Percentiles rank a stretch among this genome's conserved stretches.
These are phyloP conservation scores for Gobiocypris rarus DNA, from an alignment of 2,113 vertebrate species.

Conservation along the genomic window DNA sequence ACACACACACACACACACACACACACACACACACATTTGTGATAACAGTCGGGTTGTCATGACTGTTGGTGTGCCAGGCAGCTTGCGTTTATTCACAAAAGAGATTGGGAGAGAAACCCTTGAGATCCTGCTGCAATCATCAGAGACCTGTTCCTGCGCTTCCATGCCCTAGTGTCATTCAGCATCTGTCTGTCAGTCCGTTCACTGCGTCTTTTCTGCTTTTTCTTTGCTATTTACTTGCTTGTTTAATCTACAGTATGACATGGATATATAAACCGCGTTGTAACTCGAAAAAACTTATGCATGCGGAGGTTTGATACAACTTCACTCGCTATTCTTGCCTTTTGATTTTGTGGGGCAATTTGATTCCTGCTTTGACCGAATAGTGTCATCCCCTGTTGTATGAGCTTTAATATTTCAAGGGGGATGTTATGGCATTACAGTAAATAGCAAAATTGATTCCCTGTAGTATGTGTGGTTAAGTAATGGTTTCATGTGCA, in stretches of 20 bases:
- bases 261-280: not conserved
- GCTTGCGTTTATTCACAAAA: conserved; percentile 12
- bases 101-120: conserved; percentile 1
- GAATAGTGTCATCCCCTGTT: conserved; percentile 23
- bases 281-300: not conserved
- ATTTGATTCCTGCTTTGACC: conserved; percentile 21
- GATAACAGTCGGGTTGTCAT: not conserved
- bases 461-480: not conserved
- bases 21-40: not conserved
- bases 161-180: not conserved
- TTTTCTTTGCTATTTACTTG: conserved; percentile 25
- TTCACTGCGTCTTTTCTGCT: not conserved
- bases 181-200: conserved; percentile 1
- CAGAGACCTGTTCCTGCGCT: not conserved
- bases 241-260: conserved; percentile 10
- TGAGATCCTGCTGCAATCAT: not conserved
- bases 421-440: conserved; percentile 3
- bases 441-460: not conserved
- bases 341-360: conserved; percentile 2
- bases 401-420: conserved; percentile 1
- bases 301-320: not conserved
- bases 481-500: not conserved
- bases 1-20: too few relatives aligned
- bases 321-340: conserved; percentile 8
- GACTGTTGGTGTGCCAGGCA: conserved; percentile 1